Percentiles rank a stretch among this genome's conserved stretches.
Evolutionary conservation across 2,113 vertebrate genomes (phyloP).

Genomic region (Oxyura jamaicensis): DNA sequence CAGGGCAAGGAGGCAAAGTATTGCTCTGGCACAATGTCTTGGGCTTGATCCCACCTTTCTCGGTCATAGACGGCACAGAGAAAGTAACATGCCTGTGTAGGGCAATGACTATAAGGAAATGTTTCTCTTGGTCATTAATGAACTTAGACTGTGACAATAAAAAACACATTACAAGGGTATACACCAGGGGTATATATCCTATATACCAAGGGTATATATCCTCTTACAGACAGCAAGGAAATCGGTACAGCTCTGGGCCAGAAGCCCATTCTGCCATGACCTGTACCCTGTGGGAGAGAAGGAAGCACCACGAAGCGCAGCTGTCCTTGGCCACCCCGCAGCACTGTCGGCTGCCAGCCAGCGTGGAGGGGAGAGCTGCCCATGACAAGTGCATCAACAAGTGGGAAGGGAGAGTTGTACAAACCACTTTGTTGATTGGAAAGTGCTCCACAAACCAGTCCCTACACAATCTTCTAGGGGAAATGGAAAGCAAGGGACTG

Average conservation of each 20-base stretch:
- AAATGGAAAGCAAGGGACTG: background rate
- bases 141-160: background rate
- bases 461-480: background rate
- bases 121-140: background rate
- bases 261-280: background rate
- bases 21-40: background rate
- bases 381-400: background rate
- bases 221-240: background rate
- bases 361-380: background rate
- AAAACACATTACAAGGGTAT: background rate
- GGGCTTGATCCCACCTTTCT: background rate
- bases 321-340: background rate
- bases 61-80: background rate
- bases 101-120: background rate
- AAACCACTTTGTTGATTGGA: background rate
- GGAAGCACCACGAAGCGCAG: background rate
- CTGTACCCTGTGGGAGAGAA: background rate
- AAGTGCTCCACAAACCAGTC: background rate
- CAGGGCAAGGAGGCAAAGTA: background rate
- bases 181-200: too few relatives aligned
- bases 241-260: background rate
- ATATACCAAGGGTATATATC: too few relatives aligned
- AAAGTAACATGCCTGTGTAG: accelerated
- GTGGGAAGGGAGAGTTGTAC: background rate
- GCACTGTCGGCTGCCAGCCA: background rate